Evolutionary conservation across 53 echinoderm and acorn worm species (phyloP).

Genomic region (Paracentrotus lividus): DNA sequence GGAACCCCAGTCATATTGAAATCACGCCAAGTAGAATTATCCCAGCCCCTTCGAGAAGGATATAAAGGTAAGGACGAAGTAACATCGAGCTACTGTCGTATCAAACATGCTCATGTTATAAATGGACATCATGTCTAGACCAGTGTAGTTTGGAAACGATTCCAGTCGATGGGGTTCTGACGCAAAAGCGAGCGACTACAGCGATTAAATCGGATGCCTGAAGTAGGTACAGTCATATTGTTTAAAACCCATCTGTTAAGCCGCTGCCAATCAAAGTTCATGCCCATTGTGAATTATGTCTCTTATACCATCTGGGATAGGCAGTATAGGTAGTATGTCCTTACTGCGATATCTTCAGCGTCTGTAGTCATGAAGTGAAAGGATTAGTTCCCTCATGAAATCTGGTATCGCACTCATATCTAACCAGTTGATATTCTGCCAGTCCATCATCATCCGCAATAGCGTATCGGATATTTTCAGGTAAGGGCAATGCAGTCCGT

Average conservation of each 20-base stretch:
- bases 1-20: neutral
- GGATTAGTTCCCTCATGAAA: constrained; percentile 15
- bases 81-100: neutral
- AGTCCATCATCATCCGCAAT: neutral
- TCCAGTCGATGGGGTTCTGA: constrained; percentile 32
- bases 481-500: neutral
- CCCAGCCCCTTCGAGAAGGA: neutral
- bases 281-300: neutral
- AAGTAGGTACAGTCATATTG: neutral
- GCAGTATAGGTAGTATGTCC: neutral
- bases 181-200: neutral
- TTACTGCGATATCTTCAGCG: neutral
- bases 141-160: neutral
- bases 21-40: neutral
- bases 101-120: neutral
- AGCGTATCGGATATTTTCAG: neutral
- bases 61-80: neutral
- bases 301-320: constrained; percentile 11
- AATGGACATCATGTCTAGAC: neutral
- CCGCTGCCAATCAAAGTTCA: constrained; percentile 2
- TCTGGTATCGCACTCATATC: neutral
- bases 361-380: neutral
- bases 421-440: neutral
- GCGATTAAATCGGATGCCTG: constrained; percentile 1
- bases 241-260: neutral